Base-by-base conservation (phyloP, 30 jellyfish, hydroid and myxozoan species). In the Morbakka virulenta region DNA sequence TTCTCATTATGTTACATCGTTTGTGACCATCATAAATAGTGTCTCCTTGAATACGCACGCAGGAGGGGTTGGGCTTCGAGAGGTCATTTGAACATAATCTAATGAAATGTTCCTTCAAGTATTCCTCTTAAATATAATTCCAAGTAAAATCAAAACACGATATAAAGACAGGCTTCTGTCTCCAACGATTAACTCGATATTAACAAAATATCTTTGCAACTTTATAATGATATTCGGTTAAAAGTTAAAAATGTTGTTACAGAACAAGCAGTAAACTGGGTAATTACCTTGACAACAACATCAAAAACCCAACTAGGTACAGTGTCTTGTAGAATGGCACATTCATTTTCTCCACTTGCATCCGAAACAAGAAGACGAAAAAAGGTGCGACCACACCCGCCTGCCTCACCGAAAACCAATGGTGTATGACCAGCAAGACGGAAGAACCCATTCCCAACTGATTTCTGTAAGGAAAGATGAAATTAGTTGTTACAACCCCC, bases 291-390 rank as follows among this genome's bases (percentile, higher is more conserved):
- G 41, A 76, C 95, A 2, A 88, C 87, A 2, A 84, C 89, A 12
- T 89, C 97, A 62, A 49, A 73, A 14, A 89, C 94, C 97, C 97
- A 89, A 1, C 77, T 72, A 22, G 97, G 97, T 26, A 89, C 90
- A 2, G 94, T 89, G 50, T 89, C 97, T 14, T 86, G 78, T 51
- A 89, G 72, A 25, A 89, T 83, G 50, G 93, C 79, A 66, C 95
- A 79, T 67, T 89, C 97, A 47, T 81, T 81, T 69, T 89, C 95
- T 6, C 93, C 93, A 14, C 32, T 76, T 21, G 97, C 97, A 64
- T 89, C 97, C 17, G 85, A 86, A 26, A 81, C 97, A 24, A 84
- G 79, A 17, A 89, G 36, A 34, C 97, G 95, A 72, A 81, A 89
- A 36, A 50, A 79, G 3, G 97, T 81, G 33, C 97, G 88, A 4